phyloP scores from a whole-genome alignment of 92 coral and sea anemone species.

The Palythoa grandis region DNA sequence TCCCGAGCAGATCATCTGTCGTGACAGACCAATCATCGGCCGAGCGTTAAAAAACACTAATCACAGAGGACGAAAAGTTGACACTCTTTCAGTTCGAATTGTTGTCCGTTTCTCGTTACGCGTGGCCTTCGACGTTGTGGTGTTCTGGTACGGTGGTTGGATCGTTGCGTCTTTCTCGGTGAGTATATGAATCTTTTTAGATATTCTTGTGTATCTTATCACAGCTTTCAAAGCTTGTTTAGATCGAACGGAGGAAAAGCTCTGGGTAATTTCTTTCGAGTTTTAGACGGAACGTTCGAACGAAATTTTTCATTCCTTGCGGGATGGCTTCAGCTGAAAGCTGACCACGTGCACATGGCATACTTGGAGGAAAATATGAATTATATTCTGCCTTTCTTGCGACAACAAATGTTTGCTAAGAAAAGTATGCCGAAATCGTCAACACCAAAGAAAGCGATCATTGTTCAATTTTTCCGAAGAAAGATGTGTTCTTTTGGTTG shows the following conservation, averaged over 20 bases:
- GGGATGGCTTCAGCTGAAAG: slow-evolving; percentile 7
- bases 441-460: too few species aligned
- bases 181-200: not conserved
- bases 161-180: not conserved
- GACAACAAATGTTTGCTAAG: not conserved
- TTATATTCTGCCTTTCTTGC: not conserved
- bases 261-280: not conserved
- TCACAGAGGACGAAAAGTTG: not conserved
- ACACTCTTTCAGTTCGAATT: not conserved
- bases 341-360: not conserved
- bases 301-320: not conserved
- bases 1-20: not conserved
- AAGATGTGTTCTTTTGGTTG: too few species aligned
- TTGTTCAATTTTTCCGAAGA: too few species aligned
- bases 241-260: not conserved
- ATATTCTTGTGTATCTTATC: not conserved
- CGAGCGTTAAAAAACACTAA: slow-evolving; percentile 8
- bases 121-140: not conserved
- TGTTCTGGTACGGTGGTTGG: not conserved
- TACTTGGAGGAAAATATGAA: not conserved
- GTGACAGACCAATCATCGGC: not conserved
- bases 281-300: slow-evolving; percentile 1
- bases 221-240: slow-evolving; percentile 10
- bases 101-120: not conserved
- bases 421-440: too few species aligned